A percentile compares a stretch with the other conserved stretches of the same genome.
phyloP scores from a whole-genome alignment of 2,888 invertebrate genomes.

The Phyllotreta cruciferae region DNA sequence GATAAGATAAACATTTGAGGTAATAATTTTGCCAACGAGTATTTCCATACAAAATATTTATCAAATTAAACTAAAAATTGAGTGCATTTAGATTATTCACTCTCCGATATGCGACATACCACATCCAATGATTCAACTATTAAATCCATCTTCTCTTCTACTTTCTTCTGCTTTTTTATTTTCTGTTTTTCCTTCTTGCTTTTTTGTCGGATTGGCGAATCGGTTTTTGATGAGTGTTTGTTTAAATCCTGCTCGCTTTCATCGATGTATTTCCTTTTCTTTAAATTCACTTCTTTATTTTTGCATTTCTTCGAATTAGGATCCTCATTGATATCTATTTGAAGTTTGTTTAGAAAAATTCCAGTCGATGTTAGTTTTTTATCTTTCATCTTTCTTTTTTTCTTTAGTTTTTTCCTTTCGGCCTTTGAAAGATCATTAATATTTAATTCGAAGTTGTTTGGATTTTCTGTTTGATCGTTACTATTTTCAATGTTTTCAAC shows the following conservation, averaged over 20 bases:
- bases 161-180: conserved; percentile 46
- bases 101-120: conserved; percentile 55
- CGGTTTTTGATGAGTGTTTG: conserved; percentile 40
- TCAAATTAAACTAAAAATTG: too few relatives aligned
- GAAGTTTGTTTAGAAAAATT: conserved; percentile 44
- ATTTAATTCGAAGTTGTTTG: conserved; percentile 51
- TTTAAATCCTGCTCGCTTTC: conserved; percentile 42
- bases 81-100: conserved; percentile 39
- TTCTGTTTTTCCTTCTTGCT: conserved; percentile 45
- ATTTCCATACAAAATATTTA: too few relatives aligned
- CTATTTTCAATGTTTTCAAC: conserved; percentile 52
- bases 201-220: conserved; percentile 39
- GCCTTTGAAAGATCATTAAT: conserved; percentile 53
- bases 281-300: conserved; percentile 45
- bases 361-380: conserved; percentile 44
- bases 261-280: conserved; percentile 51
- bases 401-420: conserved; percentile 53
- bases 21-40: too few relatives aligned
- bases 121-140: conserved; percentile 51
- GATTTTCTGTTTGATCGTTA: conserved; percentile 47
- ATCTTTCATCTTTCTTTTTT: conserved; percentile 50
- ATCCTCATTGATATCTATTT: conserved; percentile 40
- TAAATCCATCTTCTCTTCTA: conserved; percentile 50
- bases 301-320: conserved; percentile 39
- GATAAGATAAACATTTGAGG: too few relatives aligned